Base-by-base conservation (phyloP, 2,797 vertebrate genomes). In the Poeciliopsis turneri region DNA sequence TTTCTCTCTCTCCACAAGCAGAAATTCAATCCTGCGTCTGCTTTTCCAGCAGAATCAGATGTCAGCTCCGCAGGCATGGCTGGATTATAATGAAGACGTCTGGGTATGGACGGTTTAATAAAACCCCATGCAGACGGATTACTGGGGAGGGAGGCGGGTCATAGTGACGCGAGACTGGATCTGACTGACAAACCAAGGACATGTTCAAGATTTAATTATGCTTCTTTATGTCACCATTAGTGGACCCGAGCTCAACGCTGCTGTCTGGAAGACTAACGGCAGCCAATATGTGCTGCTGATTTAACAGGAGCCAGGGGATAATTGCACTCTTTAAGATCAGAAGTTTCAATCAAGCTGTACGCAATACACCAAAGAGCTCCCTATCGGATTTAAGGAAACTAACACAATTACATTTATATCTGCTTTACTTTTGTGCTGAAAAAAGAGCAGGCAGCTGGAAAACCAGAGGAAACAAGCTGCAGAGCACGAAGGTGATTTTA, bases 51-150 rank as follows among this genome's bases (percentile, higher is more conserved):
- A 49, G 82, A 87, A 85, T 86, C 46, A 57, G 82, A 88, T 84
- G 43, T 45, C 23, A 47, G 59, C 18, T 84, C 74, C 64, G 78
- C 28, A 46, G 69, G 82, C 36, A 81, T n/a, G 3, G 39, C 43
- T 75, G 77, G 75, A 82, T 89, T 87, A 64, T 82, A 86, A 88
- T 75, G 82, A 85, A 61, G 89, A 84, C 74, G 64, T 79, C 43
- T 36, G 47, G 41, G 75, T 73, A 81, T 86, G 75, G 74, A 66
- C 80, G 86, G 92, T 90, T 89, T 86, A 88, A 92, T 93, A 86
- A 91, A 85, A 53, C 8, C 0, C 61, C 47, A 41, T 79, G 61
- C 53, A 47, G 81, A 84, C 84, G 1, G 36, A 90, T 91, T 88
- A 83, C 68, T 10, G 33, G 5, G 41, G 57, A 84, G 73, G 86